Base-by-base conservation (phyloP, 2,797 vertebrate species). In the Premnoplex brunnescens region DNA sequence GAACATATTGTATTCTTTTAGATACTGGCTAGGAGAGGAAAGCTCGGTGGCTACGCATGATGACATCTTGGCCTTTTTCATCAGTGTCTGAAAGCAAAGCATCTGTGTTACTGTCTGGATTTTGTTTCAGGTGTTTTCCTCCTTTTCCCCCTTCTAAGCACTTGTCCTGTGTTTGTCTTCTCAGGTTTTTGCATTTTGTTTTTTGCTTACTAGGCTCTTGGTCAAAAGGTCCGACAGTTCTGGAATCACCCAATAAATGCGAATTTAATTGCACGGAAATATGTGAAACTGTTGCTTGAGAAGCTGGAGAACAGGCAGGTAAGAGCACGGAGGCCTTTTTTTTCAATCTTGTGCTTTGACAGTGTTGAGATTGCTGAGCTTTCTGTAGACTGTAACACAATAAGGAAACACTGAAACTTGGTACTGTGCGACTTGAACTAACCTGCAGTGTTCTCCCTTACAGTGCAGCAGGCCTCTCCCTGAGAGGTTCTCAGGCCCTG, bases 191-290 rank as follows among this genome's bases (percentile, higher is more conserved):
- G 46, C 9, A 5, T 4, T 81, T 74, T 89, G 6, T 72, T 44
- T 84, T 93, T 97, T 94, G 30, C 19, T 55, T 60, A 22, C 52
- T 69, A 98, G 98, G 94, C 75, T 78, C 95, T 97, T 78, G 96
- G 97, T 52, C 95, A 95, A 88, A 98, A 98, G 75, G 88, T 98
- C 41, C 76, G 48, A 41, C 97, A 95, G 68, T 85, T 97, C n/a
- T 98, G 98, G 98, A 97, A 97, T 88, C 97, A 98, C 88, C 97
- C 98, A 0, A 30, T 97, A 88, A 98, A 97, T 76, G 97, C 97
- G 15, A 97, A 95, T 73, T 89, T 95, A 58, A 91, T 98, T 85
- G 97, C 98, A 48, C 96, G 85, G 94, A 98, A 97, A 23, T 98
- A 98, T 0, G 97, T 98, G 76, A 97, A 97, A 46, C 69, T 43